phyloP scores from a whole-genome alignment of 1,140 invertebrate genomes.

The Bombus vancouverensis region DNA sequence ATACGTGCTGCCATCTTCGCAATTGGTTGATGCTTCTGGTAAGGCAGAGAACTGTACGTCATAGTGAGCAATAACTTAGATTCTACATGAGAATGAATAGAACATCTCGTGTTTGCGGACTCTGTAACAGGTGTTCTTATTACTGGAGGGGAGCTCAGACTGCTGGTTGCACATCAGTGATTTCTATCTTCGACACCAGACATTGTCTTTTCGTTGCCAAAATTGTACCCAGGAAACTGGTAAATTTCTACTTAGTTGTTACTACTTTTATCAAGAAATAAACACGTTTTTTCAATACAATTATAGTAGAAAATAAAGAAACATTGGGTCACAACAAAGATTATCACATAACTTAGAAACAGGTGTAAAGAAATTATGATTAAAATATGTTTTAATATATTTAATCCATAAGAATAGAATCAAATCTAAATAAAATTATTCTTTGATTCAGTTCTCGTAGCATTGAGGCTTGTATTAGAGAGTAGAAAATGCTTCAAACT shows the following conservation, averaged over 20 bases:
- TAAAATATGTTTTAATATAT: not conserved
- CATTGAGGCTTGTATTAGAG: not conserved
- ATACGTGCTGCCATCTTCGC: conserved; percentile 62
- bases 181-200: not conserved
- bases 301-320: not conserved
- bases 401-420: not conserved
- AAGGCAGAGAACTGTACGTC: conserved; percentile 47
- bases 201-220: not conserved
- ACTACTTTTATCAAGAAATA: not conserved
- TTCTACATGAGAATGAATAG: conserved; percentile 73
- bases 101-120: conserved; percentile 72
- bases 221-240: not conserved
- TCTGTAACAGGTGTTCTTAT: conserved; percentile 76
- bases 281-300: not conserved
- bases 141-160: conserved; percentile 54
- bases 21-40: not conserved
- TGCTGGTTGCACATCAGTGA: not conserved
- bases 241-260: not conserved
- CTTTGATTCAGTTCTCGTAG: not conserved
- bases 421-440: not conserved
- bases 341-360: not conserved
- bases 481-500: not conserved
- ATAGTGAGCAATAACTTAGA: conserved; percentile 57
- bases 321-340: not conserved
- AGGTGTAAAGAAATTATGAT: not conserved